Percentiles rank a stretch among this genome's conserved stretches.
Conservation (phyloP, 1,140 invertebrate genomes). For the Agrypnia vestita region DNA sequence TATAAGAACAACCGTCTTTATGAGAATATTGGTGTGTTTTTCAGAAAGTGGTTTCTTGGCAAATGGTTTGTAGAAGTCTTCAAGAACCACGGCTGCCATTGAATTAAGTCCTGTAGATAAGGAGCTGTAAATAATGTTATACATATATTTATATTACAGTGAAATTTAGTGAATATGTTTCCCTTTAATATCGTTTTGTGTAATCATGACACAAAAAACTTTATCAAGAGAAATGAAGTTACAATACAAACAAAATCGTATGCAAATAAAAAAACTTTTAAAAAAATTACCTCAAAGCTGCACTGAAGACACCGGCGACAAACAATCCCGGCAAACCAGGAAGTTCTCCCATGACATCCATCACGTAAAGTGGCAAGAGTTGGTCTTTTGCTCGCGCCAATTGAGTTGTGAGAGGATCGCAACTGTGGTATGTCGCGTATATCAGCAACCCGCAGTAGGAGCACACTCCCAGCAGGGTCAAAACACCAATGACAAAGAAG, state of each 20-base stretch:
- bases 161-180: too few species aligned
- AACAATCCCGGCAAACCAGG: conserved; percentile 84
- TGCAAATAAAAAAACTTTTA: not conserved
- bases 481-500: conserved; percentile 77
- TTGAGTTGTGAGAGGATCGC: conserved; percentile 85
- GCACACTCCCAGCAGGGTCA: conserved; percentile 73
- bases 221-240: too few species aligned
- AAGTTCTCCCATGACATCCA: conserved; percentile 80
- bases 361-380: conserved; percentile 80
- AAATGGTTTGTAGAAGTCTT: conserved; percentile 84
- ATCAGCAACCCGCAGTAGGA: conserved; percentile 84
- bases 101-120: conserved; percentile 93
- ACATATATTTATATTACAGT: too few species aligned
- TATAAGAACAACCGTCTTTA: conserved; percentile 80
- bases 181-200: too few species aligned
- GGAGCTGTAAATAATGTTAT: conserved; percentile 74
- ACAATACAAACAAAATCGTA: not conserved
- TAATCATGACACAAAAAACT: too few species aligned
- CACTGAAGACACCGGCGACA: conserved; percentile 86
- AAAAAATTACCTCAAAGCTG: conserved; percentile 81
- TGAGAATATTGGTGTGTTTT: conserved; percentile 76
- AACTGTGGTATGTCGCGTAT: conserved; percentile 87
- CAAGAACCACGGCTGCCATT: conserved; percentile 90
- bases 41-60: conserved; percentile 76
- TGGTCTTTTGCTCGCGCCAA: conserved; percentile 79